Base-by-base conservation (phyloP, 2,113 vertebrate genomes). In the Dascyllus trimaculatus region DNA sequence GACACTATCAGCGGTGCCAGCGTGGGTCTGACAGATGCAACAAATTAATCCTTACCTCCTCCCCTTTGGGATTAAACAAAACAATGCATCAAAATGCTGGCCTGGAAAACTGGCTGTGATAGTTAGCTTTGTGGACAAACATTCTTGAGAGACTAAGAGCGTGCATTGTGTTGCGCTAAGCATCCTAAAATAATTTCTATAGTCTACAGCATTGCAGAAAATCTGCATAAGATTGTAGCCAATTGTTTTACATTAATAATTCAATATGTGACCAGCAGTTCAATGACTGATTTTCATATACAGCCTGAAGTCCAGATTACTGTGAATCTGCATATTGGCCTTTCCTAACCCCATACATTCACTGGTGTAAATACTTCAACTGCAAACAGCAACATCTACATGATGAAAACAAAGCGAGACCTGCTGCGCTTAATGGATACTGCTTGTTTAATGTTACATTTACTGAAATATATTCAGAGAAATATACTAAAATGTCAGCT, bases 31-130 rank as follows among this genome's bases (percentile, higher is more conserved):
- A 90, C 88, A 89, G 88, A 93, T 90, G 85, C 86, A 83, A 88
- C 89, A 89, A 88, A 93, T 88, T 85, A 92, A 93, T 91, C 85
- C 81, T 70, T 80, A 87, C 88, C 89, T 79, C 72, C 82, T 76
- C 63, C 78, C 71, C 61, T 52, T n/a, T 62, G 80, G 85, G 81
- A 91, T 89, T 89, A 81, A 84, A 88, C 64, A 75, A 87, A 85
- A 89, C 89, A 91, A 92, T 88, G 64, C 79, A 87, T 89, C 79
- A 82, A 80, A 82, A 89, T 81, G n/a, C 60, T 53, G 72, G 71
- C 72, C 59, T 71, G 48, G 58, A 77, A 82, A 79, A 78, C 65
- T 71, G 78, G 73, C 77, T 78, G 64, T 67, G 77, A 86, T 85
- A 84, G 81, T 84, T 80, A 71, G 73, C 83, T 85, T 43, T 73